A percentile compares a stretch with the other conserved stretches of the same genome.
phyloP scores from a whole-genome alignment of 2,888 invertebrate genomes.

The Ethmia dodecea region DNA sequence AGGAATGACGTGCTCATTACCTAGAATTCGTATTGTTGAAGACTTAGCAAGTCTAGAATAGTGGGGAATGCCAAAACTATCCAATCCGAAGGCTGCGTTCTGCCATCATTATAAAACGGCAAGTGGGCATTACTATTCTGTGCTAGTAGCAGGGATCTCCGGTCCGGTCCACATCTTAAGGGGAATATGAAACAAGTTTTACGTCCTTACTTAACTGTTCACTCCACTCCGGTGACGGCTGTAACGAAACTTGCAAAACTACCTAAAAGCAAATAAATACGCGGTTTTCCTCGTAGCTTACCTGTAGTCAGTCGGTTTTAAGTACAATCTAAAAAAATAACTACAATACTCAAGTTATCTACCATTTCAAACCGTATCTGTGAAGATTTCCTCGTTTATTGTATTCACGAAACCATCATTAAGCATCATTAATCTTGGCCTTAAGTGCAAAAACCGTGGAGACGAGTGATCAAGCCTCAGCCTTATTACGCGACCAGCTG shows the following conservation, averaged over 20 bases:
- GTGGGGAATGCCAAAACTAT: background rate
- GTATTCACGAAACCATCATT: constrained; percentile 20
- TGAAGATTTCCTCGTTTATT: constrained; percentile 2
- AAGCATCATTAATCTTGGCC: constrained; percentile 31
- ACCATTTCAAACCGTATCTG: background rate
- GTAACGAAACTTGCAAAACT: constrained; percentile 8
- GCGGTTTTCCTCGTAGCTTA: background rate
- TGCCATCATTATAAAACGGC: background rate
- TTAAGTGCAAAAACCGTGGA: constrained; percentile 52
- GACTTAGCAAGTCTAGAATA: too few species aligned
- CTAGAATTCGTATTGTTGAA: too few species aligned
- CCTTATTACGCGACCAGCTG: constrained; percentile 44
- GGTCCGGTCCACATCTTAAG: constrained; percentile 17
- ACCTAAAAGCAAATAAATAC: constrained; percentile 3
- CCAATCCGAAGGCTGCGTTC: background rate
- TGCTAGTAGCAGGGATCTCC: constrained; percentile 5
- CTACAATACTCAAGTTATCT: background rate
- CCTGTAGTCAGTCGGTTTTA: background rate
- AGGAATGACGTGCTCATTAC: too few species aligned
- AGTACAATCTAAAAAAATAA: background rate
- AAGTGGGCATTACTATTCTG: too few species aligned
- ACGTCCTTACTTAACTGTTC: constrained; percentile 8
- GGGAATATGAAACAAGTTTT: constrained; percentile 19
- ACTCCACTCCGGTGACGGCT: background rate
- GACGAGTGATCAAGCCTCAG: constrained; percentile 35